phyloP scores from a whole-genome alignment of 2,113 vertebrate species.

The Coryphaenoides rupestris region DNA sequence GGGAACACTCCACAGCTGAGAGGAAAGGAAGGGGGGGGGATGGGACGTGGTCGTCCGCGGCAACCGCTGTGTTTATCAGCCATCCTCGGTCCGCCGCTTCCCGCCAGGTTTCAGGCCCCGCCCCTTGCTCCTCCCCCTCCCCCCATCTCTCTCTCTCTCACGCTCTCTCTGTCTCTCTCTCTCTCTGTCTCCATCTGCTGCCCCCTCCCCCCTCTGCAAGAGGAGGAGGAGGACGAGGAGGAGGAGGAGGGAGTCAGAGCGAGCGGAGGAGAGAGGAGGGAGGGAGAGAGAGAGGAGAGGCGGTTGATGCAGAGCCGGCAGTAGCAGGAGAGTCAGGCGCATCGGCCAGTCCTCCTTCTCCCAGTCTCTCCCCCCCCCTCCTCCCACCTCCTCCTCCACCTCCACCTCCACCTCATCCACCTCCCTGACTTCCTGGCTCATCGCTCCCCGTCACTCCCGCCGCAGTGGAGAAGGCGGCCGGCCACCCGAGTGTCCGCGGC shows the following conservation, averaged over 20 bases:
- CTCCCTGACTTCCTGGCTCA: too few species aligned
- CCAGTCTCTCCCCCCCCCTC: conserved; percentile 63
- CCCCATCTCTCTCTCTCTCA: conserved; percentile 72
- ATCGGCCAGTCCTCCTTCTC: conserved; percentile 56
- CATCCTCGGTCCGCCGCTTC: background rate
- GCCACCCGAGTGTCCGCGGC: conserved; percentile 29
- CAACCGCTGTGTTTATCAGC: background rate
- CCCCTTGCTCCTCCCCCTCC: background rate
- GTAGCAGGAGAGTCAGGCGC: conserved; percentile 67
- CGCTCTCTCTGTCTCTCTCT: conserved; percentile 25
- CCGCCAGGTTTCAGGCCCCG: background rate
- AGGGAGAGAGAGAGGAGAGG: conserved; percentile 62
- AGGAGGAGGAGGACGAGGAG: conserved; percentile 62
- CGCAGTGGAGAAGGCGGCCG: conserved; percentile 35
- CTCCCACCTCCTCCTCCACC: too few species aligned
- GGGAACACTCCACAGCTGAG: background rate
- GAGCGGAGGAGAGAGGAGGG: conserved; percentile 2
- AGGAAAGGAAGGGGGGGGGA: background rate
- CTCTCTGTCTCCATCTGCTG: conserved; percentile 71
- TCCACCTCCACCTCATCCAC: too few species aligned
- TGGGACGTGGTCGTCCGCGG: background rate
- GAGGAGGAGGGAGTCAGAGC: too few species aligned
- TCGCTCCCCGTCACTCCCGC: background rate
- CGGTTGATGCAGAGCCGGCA: conserved; percentile 68
- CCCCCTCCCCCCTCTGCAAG: conserved; percentile 57